Base-by-base conservation (phyloP, 2,113 vertebrate species). In the Aleadryas rufinucha region DNA sequence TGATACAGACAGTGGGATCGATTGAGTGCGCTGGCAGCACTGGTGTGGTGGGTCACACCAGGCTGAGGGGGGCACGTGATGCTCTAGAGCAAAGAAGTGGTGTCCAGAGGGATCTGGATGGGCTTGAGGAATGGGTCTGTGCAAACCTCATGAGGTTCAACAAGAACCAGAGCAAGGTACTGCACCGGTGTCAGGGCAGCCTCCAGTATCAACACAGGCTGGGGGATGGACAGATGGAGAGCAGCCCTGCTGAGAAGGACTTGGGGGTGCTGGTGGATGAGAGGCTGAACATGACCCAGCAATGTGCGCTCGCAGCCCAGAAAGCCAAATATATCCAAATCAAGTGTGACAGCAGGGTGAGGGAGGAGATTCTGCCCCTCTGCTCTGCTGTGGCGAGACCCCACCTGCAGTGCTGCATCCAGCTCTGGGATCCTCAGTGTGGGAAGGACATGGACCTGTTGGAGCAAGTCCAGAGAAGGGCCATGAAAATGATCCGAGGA, bases 191-290 rank as follows among this genome's bases (percentile, higher is more conserved):
- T 14, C 2, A 1, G 41, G 35, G 33, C 23, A 61, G 1, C 4
- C 19, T 24, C 24, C 0, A 0, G 11, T 8, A 45, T 22, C 24
- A 18, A 0, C 9, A 47, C 26, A 60, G 60, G 16, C 54, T 80
- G 39, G 21, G 30, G 16, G 17, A 24, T 41, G 52, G 37, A 35
- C 8, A 39, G 57, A 18, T 49, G 24, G 57, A 70, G 37, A 56
- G 68, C 52, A 68, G 28, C 57, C 18, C 30, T 66, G 60, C 1
- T 0, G 16, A 63, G 56, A 42, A 47, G 30, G 50, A 13, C 7
- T 24, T 39, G 26, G 23, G 45, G 6, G 0, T 74, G 13, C 17
- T 60, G 33, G 7, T 19, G 21, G 15, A 1, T 37, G 44, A 52
- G 61, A 30, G 57, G 1, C 15, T 42, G 18, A 10, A 15, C 7